Percentiles rank a stretch among this genome's conserved stretches.
Conservation (phyloP, 2,797 vertebrate genomes). For the Clarias platycephalus region DNA sequence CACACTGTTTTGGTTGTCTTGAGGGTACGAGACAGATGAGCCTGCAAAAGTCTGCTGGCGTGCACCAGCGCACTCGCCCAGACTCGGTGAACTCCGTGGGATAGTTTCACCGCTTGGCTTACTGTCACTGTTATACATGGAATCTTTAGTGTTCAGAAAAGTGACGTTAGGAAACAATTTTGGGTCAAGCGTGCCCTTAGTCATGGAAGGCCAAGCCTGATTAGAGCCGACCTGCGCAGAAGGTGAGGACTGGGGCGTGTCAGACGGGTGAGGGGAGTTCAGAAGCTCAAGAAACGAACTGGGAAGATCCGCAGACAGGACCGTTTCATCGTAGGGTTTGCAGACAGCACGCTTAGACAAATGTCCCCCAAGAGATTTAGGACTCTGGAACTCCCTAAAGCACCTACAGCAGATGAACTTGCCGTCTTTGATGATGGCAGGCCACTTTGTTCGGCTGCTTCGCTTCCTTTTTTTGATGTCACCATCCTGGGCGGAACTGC, state of each 20-base stretch:
- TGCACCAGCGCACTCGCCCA: conserved; percentile 71
- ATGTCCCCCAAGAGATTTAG: conserved; percentile 93
- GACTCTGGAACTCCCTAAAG: conserved; percentile 88
- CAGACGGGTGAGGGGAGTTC: conserved; percentile 82
- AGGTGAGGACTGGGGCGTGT: conserved; percentile 69
- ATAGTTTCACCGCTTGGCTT: conserved; percentile 81
- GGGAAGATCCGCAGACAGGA: conserved; percentile 81
- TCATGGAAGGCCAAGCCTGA: conserved; percentile 74
- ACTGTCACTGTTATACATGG: conserved; percentile 62
- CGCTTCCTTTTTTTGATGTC: conserved; percentile 70
- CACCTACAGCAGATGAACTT: conserved; percentile 94
- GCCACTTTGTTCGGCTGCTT: conserved; percentile 88
- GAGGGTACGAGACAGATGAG: conserved; percentile 53
- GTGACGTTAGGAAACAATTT: conserved; percentile 73
- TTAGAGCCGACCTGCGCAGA: conserved; percentile 69
- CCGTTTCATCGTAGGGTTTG: conserved; percentile 85
- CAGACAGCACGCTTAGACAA: conserved; percentile 89
- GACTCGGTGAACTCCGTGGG: conserved; percentile 80
- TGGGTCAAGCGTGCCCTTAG: conserved; percentile 68
- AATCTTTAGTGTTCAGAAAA: conserved; percentile 73
- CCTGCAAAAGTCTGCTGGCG: conserved; percentile 70
- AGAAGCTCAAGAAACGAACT: conserved; percentile 87
- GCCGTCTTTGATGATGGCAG: conserved; percentile 90
- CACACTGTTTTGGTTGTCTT: conserved; percentile 67
- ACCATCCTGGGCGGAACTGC: conserved; percentile 26